These are phyloP conservation scores for Caenorhabditis afra DNA, from an alignment of 2,888 invertebrate genomes.

Conservation along the genomic window DNA sequence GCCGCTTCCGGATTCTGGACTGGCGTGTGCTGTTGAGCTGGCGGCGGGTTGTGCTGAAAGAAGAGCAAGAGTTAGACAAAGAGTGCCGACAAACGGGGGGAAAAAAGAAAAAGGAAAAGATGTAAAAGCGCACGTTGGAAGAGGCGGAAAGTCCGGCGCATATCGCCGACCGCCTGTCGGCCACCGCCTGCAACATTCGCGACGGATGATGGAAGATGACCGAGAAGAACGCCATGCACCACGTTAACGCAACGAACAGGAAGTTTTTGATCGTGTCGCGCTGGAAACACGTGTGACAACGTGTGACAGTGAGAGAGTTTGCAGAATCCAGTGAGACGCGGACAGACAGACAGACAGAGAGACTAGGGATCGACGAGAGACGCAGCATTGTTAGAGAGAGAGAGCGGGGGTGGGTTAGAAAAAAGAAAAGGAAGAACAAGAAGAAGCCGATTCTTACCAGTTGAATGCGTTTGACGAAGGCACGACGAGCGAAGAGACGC, in stretches of 20 bases:
- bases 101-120: not conserved
- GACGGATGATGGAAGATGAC: slow-evolving; percentile 46
- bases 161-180: slow-evolving; percentile 32
- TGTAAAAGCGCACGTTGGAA: not conserved
- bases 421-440: too few species aligned
- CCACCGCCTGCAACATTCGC: slow-evolving; percentile 27
- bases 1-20: slow-evolving; percentile 44
- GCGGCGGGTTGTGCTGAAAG: slow-evolving; percentile 3
- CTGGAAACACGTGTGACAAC: too few species aligned
- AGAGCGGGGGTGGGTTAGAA: too few species aligned
- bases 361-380: too few species aligned
- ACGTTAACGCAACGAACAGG: slow-evolving; percentile 27
- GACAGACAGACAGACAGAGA: too few species aligned
- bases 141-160: slow-evolving; percentile 6
- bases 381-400: too few species aligned
- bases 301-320: too few species aligned
- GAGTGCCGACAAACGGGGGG: too few species aligned
- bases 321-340: not conserved
- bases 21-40: slow-evolving; percentile 49
- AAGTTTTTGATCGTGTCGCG: not conserved
- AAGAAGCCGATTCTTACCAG: too few species aligned
- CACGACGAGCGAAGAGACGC: not conserved
- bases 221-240: slow-evolving; percentile 51
- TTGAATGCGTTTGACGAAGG: slow-evolving; percentile 13
- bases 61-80: not conserved